Conservation (phyloP, 2,113 vertebrate species). For the Xenopus laevis region DNA sequence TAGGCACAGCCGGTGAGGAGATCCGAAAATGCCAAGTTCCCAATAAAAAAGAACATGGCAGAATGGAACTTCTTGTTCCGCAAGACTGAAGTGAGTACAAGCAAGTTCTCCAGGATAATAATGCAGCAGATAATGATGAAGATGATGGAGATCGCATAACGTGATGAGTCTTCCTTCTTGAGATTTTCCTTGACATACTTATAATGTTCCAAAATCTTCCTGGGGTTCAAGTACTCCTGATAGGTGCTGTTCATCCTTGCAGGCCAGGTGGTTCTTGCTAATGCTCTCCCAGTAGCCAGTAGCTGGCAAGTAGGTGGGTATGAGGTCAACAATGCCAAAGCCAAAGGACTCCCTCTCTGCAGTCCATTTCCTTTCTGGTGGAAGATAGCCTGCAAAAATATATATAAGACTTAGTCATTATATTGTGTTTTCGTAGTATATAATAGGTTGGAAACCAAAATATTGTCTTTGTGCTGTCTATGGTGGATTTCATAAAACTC, state of each 20-base stretch:
- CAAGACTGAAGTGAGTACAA: conserved; percentile 82
- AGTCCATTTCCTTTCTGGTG: not conserved
- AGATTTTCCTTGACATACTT: conserved; percentile 64
- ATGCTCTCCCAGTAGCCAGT: not conserved
- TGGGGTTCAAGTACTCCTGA: conserved; percentile 78
- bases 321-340: not conserved
- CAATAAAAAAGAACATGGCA: conserved; percentile 95
- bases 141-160: conserved; percentile 56
- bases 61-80: conserved; percentile 93
- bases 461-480: too few relatives aligned
- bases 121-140: conserved; percentile 80
- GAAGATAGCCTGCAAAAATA: not conserved
- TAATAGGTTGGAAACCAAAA: too few relatives aligned
- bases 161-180: conserved; percentile 36
- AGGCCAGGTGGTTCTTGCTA: conserved; percentile 45
- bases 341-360: not conserved
- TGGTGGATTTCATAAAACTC: too few relatives aligned
- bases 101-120: conserved; percentile 87
- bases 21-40: conserved; percentile 89
- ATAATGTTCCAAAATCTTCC: conserved; percentile 77
- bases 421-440: too few relatives aligned
- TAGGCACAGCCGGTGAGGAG: conserved; percentile 85
- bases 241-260: conserved; percentile 79
- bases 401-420: too few relatives aligned
- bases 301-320: not conserved